These are phyloP conservation scores for Uloborus diversus DNA, from an alignment of 1,140 invertebrate genomes.

Conservation along the genomic window DNA sequence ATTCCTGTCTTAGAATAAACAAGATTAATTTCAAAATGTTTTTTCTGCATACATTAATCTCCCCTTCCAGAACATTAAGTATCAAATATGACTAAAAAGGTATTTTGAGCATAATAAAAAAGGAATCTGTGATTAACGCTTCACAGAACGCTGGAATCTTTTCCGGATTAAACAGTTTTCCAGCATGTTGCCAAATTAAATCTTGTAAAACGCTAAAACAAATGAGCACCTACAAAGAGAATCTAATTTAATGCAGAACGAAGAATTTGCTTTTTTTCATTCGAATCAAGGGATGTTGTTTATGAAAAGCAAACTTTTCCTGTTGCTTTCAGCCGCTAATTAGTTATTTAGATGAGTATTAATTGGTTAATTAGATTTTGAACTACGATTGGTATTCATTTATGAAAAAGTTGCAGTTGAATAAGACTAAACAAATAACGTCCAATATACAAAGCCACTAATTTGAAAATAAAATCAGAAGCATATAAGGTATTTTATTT, in stretches of 20 bases:
- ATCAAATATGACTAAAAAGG: no score
- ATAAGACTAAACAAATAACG: no score
- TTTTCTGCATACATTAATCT: no score
- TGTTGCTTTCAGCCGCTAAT: not conserved
- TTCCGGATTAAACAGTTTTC: slow-evolving; percentile 20
- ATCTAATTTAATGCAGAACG: not conserved
- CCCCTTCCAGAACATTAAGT: no score
- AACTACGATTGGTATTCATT: not conserved
- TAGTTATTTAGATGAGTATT: slow-evolving; percentile 31
- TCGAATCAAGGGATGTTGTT: not conserved
- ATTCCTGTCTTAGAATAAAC: no score
- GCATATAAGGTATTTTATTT: not conserved
- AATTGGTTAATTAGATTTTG: slow-evolving; percentile 31
- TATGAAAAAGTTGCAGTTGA: not conserved
- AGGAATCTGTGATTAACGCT: no score
- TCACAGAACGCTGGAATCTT: no score
- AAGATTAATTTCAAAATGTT: no score
- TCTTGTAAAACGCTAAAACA: no score
- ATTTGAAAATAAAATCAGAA: not conserved
- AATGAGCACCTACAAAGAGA: not conserved
- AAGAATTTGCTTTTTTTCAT: not conserved
- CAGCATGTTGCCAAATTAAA: no score
- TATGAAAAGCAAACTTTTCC: not conserved
- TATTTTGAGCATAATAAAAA: no score
- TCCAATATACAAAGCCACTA: not conserved